Evolutionary conservation across 2,888 invertebrate species (phyloP).

Genomic region (Drosophila differens): DNA sequence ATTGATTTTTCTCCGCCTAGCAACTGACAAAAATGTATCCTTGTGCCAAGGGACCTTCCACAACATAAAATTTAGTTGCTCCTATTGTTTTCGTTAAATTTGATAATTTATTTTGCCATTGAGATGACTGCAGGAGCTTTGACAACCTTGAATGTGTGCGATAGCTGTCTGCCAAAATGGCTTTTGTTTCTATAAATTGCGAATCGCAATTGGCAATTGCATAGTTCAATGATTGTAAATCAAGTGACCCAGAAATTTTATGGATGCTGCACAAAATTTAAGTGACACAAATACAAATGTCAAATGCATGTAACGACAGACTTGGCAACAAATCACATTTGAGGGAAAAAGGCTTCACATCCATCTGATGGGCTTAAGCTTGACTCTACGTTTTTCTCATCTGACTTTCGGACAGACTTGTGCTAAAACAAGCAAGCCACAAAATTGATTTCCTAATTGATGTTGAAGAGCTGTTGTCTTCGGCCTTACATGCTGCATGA

Average conservation of each 20-base stretch:
- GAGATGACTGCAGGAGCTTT: constrained; percentile 2
- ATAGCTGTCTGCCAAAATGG: constrained; percentile 9
- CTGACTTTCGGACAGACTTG: constrained; percentile 12
- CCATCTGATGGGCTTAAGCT: constrained; percentile 18
- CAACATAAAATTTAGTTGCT: constrained; percentile 24
- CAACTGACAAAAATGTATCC: constrained; percentile 6
- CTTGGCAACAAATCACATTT: not conserved
- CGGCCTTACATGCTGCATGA: constrained; percentile 11
- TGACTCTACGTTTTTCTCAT: constrained; percentile 11
- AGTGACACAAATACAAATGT: constrained; percentile 16
- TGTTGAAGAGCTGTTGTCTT: constrained; percentile 38
- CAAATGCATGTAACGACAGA: constrained; percentile 11
- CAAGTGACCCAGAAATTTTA: constrained; percentile 23
- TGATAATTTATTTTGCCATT: constrained; percentile 29
- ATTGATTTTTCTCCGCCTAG: constrained; percentile 27
- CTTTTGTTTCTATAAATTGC: constrained; percentile 26
- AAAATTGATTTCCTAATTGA: constrained; percentile 74
- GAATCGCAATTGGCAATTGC: constrained; percentile 21
- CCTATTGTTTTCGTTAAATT: constrained; percentile 9
- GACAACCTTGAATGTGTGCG: constrained; percentile 7
- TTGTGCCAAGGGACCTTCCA: constrained; percentile 17
- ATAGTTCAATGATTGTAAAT: constrained; percentile 37
- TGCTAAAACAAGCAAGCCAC: constrained; percentile 49
- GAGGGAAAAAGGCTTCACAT: not conserved
- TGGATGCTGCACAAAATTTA: constrained; percentile 3